These are phyloP conservation scores for Hipposideros larvatus DNA, from an alignment of 2,797 vertebrate genomes.

Conservation along the genomic window DNA sequence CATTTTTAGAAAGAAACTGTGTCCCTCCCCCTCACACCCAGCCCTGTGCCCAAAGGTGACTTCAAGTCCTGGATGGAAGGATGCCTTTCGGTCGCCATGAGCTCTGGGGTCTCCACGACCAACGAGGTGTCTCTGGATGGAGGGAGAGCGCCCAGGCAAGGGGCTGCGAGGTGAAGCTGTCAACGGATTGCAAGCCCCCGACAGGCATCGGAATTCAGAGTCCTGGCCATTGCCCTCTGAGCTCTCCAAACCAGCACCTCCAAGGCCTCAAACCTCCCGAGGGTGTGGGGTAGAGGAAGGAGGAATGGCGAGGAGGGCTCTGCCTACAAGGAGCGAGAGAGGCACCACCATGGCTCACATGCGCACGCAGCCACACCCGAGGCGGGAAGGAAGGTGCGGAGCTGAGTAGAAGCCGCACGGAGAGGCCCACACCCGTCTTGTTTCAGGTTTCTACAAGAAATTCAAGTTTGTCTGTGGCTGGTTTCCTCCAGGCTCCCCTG, in stretches of 20 bases:
- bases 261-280: not conserved
- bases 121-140: fast-evolving
- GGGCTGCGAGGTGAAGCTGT: fast-evolving
- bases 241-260: not conserved
- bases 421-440: not conserved
- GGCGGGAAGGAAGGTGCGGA: not conserved
- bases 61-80: not conserved
- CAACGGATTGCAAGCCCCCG: fast-evolving
- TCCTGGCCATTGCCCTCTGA: not conserved
- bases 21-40: too few relatives aligned
- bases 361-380: fast-evolving
- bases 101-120: not conserved
- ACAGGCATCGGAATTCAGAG: not conserved
- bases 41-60: not conserved
- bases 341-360: fast-evolving
- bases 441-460: not conserved
- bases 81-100: not conserved
- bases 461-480: not conserved
- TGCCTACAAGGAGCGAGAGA: not conserved
- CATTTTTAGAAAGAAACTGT: not conserved
- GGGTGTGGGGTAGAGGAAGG: not conserved
- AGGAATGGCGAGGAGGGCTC: fast-evolving
- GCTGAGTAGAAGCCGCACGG: fast-evolving
- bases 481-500: not conserved
- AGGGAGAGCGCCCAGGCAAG: fast-evolving